Evolutionary conservation across 2,113 vertebrate genomes (phyloP), one percentile per base, ranked within the genome.

Genomic region (Macquaria australasica): DNA sequence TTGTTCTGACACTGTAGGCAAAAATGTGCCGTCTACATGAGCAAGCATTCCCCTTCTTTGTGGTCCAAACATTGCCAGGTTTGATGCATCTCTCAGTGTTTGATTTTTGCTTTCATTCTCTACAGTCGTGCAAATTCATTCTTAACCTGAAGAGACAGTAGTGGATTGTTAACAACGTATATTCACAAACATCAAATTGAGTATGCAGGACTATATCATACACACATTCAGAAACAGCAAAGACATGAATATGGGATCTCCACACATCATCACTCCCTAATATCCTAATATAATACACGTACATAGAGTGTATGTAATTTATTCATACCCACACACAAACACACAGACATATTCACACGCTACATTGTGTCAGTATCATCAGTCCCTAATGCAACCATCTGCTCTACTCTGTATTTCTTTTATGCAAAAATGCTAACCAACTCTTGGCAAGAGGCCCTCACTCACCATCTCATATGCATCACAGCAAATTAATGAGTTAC

Each of bases 401-500:
- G 96, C 88, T 94, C 88, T 55, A 45, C 89, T 90, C 90, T 85
- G 86, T 88, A 83, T 89, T 94, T 92, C 81, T 85, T 93, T 94
- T 91, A 89, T 93, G 92, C 91, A 89, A 92, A 93, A 93, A 86
- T 86, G 88, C 87, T 90, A 92, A 93, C 88, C 91, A 89, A 92
- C 81, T 78, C 86, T 93, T 95, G 94, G 93, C 93, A 89, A 88
- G 58, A 69, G 67, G 84, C 91, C 89, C 81, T 92, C 84, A 81
- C 88, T 94, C 85, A 80, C 87, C 87, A 88, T 89, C 88, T 87
- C 92, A 86, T 87, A 94, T 92, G 92, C 88, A 94, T 94, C 93
- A 93, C 84, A 87, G 90, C 90, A 94, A 95, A 96, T 96, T 95
- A 96, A 95, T 93, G 93, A 94, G 90, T 94, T 94, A 94, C 94